Percentiles rank a stretch among this genome's conserved stretches.
phyloP scores from a whole-genome alignment of 2,113 vertebrate species.

The Chloroceryle aenea region DNA sequence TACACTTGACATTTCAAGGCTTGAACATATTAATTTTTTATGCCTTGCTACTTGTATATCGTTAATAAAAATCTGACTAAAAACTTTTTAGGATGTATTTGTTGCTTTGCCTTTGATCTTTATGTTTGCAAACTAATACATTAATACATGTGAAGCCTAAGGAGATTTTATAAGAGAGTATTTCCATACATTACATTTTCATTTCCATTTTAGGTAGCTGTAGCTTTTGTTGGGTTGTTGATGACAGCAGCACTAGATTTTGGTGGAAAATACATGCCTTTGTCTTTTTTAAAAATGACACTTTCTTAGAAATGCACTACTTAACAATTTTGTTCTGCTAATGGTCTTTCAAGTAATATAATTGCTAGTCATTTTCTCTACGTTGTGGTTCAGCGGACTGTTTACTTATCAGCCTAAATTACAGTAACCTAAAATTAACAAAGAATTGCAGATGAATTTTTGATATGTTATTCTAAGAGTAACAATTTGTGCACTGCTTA shows the following conservation, averaged over 20 bases:
- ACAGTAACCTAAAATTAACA: background rate
- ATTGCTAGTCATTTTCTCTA: conserved; percentile 10
- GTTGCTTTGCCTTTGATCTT: conserved; percentile 87
- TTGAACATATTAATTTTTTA: conserved; percentile 94
- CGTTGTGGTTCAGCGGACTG: background rate
- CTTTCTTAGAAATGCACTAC: conserved; percentile 22
- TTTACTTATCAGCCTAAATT: conserved; percentile 30
- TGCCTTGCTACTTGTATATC: conserved; percentile 93
- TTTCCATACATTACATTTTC: conserved; percentile 85
- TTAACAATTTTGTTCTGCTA: conserved; percentile 43
- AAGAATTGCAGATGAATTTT: background rate
- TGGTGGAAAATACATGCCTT: conserved; percentile 66
- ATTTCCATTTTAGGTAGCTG: conserved; percentile 84
- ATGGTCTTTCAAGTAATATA: conserved; percentile 2
- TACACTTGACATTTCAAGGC: conserved; percentile 96
- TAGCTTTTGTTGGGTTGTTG: conserved; percentile 76
- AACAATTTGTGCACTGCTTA: background rate
- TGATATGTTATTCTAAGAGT: background rate
- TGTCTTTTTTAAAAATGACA: conserved; percentile 54
- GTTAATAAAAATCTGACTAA: conserved; percentile 95
- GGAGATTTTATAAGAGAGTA: conserved; percentile 83
- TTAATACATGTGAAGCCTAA: conserved; percentile 86
- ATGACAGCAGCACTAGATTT: conserved; percentile 69
- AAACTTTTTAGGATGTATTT: conserved; percentile 94
- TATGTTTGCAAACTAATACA: conserved; percentile 88